Evolutionary conservation across 2,888 invertebrate species (phyloP).

Genomic region (Erynnis tages): DNA sequence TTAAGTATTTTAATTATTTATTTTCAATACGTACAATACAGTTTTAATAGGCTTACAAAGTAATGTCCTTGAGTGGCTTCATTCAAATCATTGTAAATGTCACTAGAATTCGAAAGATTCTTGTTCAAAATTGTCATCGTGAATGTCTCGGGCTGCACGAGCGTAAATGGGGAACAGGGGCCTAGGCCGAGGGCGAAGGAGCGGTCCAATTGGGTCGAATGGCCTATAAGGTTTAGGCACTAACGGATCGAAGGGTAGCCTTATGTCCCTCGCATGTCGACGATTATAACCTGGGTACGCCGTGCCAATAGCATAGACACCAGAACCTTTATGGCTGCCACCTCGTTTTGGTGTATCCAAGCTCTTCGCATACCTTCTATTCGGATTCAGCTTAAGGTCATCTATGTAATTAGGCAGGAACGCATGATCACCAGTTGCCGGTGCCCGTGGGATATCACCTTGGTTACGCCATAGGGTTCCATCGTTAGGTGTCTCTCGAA

Average conservation of each 20-base stretch:
- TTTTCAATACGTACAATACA: too few relatives aligned
- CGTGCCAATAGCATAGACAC: conserved; percentile 42
- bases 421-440: conserved; percentile 40
- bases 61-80: too few relatives aligned
- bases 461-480: conserved; percentile 39
- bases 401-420: conserved; percentile 40
- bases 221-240: conserved; percentile 19
- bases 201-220: conserved; percentile 36
- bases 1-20: too few relatives aligned
- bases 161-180: conserved; percentile 37
- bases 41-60: too few relatives aligned
- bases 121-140: background rate
- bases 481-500: conserved; percentile 36
- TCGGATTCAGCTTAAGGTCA: conserved; percentile 41
- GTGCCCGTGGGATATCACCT: conserved; percentile 39
- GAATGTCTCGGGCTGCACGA: background rate
- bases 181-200: conserved; percentile 44
- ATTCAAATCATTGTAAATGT: too few relatives aligned
- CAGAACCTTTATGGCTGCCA: conserved; percentile 39
- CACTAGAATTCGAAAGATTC: background rate
- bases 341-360: conserved; percentile 44
- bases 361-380: conserved; percentile 43
- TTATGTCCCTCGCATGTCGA: conserved; percentile 42
- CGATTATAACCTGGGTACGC: conserved; percentile 53
- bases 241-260: conserved; percentile 4